Base-by-base conservation (phyloP, 2,888 invertebrate species). In the Eremobia ochroleuca region DNA sequence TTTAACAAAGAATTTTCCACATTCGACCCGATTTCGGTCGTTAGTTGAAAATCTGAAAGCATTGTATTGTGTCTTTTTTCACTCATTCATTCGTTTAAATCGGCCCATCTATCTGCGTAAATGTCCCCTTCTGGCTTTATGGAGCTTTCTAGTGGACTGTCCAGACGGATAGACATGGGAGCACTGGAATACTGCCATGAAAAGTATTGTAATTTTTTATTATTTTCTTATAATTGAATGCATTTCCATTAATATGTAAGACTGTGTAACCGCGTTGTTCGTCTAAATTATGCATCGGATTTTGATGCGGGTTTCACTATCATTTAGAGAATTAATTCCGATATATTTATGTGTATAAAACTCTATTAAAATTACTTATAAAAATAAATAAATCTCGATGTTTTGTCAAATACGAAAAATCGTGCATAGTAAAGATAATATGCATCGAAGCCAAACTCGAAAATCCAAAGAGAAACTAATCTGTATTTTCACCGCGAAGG, bases 51-150 rank as follows among this genome's bases (percentile, higher is more conserved):
- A 81, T 69, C 69, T 71, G 55, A 81, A 74, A 81, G 72, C 65
- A 79, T 55, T 67, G 62, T 81, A 55, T 71, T 69, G 62, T 68
- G 52, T 55, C 21, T 70, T 67, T 83, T 81, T 68, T 64, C 65
- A 61, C 31, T 85, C 71, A 69, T 85, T 81, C 85, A 75, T 85
- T 81, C 82, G 61, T 75, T 85, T 71, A 72, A 81, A 82, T 85
- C 64, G 82, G 55, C 13, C 82, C 82, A 85, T 85, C 61, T 81
- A 75, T 81, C 82, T 82, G 82, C 82, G 81, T 81, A 75, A 82
- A 82, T 82, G 82, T 85, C 71, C 71, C 9, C 64, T 85, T 71
- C 67, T 74, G 75, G 82, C 68, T 81, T 82, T 85, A 82, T 81
- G 68, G 59, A 64, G 59, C 73, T 73, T 55, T 81, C 71, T 71